Conservation (phyloP, 1,140 invertebrate genomes). For the Rhizoglyphus robini region DNA sequence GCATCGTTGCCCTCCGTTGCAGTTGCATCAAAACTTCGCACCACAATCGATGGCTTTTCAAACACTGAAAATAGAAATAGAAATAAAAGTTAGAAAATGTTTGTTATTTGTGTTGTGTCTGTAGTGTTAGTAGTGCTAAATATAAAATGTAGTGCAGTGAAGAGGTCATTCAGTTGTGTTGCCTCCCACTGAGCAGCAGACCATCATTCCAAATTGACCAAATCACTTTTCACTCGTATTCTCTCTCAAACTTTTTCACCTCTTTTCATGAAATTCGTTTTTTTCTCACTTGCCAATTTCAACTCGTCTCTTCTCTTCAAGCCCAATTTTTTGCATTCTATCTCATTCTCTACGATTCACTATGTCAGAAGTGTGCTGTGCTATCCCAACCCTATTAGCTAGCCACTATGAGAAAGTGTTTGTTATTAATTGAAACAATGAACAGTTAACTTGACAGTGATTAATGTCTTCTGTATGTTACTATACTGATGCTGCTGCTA, state of each 20-base stretch:
- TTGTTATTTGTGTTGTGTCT: neutral
- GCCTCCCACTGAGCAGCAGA: no score
- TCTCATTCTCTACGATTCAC: neutral
- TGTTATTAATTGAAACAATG: conserved; percentile 14
- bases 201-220: no score
- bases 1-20: conserved; percentile 9
- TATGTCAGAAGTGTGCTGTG: neutral
- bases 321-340: no score
- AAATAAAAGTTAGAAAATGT: neutral
- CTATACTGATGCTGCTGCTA: no score
- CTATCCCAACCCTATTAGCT: no score
- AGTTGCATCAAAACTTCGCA: neutral
- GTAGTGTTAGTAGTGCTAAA: neutral
- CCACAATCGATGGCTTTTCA: conserved; percentile 1
- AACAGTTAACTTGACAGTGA: conserved; percentile 11
- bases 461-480: neutral
- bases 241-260: no score
- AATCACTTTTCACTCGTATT: no score
- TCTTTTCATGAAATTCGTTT: no score
- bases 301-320: no score
- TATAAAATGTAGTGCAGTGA: neutral
- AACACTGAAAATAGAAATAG: neutral
- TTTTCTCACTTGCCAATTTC: no score
- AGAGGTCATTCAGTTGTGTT: no score
- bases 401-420: no score